Conservation (phyloP, 92 coral and sea anemone genomes). For the Anthopleura xanthogrammica region DNA sequence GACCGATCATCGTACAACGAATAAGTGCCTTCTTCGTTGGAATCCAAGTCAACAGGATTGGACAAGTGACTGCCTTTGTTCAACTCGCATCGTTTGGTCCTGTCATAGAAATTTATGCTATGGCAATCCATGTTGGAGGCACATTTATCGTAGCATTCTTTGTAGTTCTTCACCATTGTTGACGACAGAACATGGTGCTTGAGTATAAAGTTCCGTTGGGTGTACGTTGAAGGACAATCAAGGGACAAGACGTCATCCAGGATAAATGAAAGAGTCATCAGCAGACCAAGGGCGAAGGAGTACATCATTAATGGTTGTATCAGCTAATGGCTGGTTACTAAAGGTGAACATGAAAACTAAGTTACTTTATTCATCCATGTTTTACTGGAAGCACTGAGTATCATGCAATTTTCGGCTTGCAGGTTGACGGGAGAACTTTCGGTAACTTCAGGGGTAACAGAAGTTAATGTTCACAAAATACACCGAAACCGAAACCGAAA, state of each 20-base stretch:
- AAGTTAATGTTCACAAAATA: too few species aligned
- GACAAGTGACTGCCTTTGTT: background rate
- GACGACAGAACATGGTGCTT: background rate
- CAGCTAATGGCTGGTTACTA: background rate
- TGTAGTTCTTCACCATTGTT: background rate
- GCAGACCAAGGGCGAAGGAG: background rate
- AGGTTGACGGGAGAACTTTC: too few species aligned
- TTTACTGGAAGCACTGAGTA: too few species aligned
- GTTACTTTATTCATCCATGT: too few species aligned
- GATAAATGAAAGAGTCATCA: background rate
- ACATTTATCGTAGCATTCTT: background rate
- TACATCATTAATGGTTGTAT: background rate
- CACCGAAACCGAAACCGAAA: too few species aligned
- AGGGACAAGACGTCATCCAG: background rate
- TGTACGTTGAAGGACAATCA: background rate
- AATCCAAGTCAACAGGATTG: background rate
- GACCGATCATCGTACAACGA: background rate
- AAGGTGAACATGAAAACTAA: background rate
- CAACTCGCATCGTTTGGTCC: background rate
- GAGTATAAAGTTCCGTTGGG: background rate
- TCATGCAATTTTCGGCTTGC: too few species aligned
- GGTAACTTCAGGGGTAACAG: too few species aligned
- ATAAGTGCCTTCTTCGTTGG: background rate
- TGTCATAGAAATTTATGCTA: conserved; percentile 1
- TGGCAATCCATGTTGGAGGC: background rate